These are phyloP conservation scores for Electrona antarctica DNA, from an alignment of 2,113 vertebrate species.

Conservation along the genomic window DNA sequence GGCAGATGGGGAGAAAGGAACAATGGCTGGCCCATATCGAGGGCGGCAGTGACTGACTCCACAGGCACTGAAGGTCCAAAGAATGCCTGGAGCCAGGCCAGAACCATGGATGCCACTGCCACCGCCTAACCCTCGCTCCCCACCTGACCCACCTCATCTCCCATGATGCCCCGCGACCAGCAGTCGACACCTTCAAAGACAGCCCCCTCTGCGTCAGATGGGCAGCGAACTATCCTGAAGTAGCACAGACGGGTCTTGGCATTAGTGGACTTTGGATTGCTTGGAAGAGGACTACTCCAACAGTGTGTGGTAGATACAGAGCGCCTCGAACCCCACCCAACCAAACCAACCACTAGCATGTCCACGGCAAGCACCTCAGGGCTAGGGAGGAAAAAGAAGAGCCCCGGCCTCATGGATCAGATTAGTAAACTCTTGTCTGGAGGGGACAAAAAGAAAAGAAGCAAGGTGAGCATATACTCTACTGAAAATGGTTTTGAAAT, in stretches of 20 bases:
- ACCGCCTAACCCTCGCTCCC: conserved; percentile 25
- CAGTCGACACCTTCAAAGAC: conserved; percentile 96
- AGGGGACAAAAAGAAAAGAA: conserved; percentile 91
- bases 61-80: conserved; percentile 85
- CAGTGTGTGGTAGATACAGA: conserved; percentile 5
- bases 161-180: conserved; percentile 86
- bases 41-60: conserved; percentile 94
- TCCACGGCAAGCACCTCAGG: conserved; percentile 91
- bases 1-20: conserved; percentile 89
- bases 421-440: conserved; percentile 91
- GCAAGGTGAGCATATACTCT: conserved; percentile 86
- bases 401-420: conserved; percentile 91
- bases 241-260: conserved; percentile 78
- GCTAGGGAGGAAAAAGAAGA: conserved; percentile 86
- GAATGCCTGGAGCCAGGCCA: conserved; percentile 90
- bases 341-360: conserved; percentile 83
- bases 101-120: conserved; percentile 80
- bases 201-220: conserved; percentile 83
- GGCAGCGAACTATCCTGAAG: conserved; percentile 85
- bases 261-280: conserved; percentile 77
- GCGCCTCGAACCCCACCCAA: conserved; percentile 48
- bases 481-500: neutral
- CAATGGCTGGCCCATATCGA: conserved; percentile 89
- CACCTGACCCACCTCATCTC: conserved; percentile 89
- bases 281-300: conserved; percentile 79